These are phyloP conservation scores for Drosophila meridiana DNA, from an alignment of 2,888 invertebrate species.

Conservation along the genomic window DNA sequence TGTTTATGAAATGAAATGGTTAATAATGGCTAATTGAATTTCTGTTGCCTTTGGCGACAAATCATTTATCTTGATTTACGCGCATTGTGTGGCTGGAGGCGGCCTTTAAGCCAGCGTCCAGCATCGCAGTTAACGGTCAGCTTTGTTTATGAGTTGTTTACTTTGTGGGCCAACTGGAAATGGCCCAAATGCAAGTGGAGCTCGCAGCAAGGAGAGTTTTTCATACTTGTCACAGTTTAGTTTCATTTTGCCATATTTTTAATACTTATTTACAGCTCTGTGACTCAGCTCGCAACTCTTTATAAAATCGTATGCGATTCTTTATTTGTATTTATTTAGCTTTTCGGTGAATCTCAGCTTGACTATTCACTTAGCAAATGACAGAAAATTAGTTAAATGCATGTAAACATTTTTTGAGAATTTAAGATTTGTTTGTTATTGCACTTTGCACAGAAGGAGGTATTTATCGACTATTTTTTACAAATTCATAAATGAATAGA, in stretches of 20 bases:
- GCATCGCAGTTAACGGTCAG: conserved; percentile 7
- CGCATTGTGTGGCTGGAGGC: conserved; percentile 56
- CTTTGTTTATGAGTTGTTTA: conserved; percentile 22
- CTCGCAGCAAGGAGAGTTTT: neutral
- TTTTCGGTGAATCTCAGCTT: conserved; percentile 19
- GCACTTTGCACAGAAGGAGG: conserved; percentile 5
- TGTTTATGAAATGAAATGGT: conserved; percentile 74
- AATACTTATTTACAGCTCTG: neutral
- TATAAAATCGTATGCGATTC: neutral
- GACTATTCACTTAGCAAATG: conserved; percentile 39
- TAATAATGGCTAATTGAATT: conserved; percentile 82
- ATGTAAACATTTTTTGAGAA: conserved; percentile 18
- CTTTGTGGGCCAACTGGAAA: conserved; percentile 15
- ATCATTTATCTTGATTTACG: conserved; percentile 79
- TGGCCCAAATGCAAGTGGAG: conserved; percentile 2
- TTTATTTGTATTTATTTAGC: conserved; percentile 5
- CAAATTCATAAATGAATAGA: neutral
- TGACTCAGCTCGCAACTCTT: neutral
- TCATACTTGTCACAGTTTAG: neutral
- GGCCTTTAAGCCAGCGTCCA: conserved; percentile 21
- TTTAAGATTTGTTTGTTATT: conserved; percentile 10
- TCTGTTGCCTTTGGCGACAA: conserved; percentile 77
- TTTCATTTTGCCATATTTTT: neutral
- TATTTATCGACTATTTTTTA: neutral
- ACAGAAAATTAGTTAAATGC: conserved; percentile 21